phyloP scores from a whole-genome alignment of 2,113 vertebrate genomes.

The Neogobius melanostomus region DNA sequence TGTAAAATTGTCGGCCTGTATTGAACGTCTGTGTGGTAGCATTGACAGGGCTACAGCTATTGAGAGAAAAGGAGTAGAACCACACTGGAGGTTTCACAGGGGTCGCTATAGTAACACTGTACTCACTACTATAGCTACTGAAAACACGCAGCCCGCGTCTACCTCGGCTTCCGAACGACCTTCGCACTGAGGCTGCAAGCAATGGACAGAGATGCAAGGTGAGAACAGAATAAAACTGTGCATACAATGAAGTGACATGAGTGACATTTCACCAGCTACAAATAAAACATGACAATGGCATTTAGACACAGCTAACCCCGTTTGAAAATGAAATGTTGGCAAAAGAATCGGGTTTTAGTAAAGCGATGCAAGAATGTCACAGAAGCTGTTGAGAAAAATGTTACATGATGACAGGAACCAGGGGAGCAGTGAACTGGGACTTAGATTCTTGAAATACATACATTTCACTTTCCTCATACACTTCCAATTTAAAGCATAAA shows the following conservation, averaged over 20 bases:
- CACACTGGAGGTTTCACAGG: slow-evolving; percentile 57
- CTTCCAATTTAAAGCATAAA: too few species aligned
- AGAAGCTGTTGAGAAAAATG: neutral
- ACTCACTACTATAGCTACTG: slow-evolving; percentile 85
- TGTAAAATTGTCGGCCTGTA: neutral
- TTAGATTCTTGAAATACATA: too few species aligned
- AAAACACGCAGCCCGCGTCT: slow-evolving; percentile 84
- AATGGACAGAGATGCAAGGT: slow-evolving; percentile 84
- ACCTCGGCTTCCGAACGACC: slow-evolving; percentile 94
- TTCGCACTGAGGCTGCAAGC: slow-evolving; percentile 88
- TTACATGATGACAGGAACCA: too few species aligned
- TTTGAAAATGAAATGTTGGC: slow-evolving; percentile 15
- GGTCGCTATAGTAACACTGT: slow-evolving; percentile 73
- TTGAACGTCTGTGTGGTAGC: slow-evolving; percentile 33
- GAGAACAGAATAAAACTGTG: slow-evolving; percentile 59
- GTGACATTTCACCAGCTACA: slow-evolving; percentile 9
- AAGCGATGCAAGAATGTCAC: slow-evolving; percentile 7
- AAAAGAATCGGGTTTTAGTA: neutral
- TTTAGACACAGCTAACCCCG: slow-evolving; percentile 21
- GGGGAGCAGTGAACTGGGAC: too few species aligned
- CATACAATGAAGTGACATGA: slow-evolving; percentile 45
- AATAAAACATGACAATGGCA: slow-evolving; percentile 31
- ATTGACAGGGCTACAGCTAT: slow-evolving; percentile 38
- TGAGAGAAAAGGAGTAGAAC: slow-evolving; percentile 44
- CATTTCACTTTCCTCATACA: too few species aligned